Evolutionary conservation across 2,797 vertebrate species (phyloP), one percentile per base, ranked within the genome.

Genomic region (Intellagama lesueurii): DNA sequence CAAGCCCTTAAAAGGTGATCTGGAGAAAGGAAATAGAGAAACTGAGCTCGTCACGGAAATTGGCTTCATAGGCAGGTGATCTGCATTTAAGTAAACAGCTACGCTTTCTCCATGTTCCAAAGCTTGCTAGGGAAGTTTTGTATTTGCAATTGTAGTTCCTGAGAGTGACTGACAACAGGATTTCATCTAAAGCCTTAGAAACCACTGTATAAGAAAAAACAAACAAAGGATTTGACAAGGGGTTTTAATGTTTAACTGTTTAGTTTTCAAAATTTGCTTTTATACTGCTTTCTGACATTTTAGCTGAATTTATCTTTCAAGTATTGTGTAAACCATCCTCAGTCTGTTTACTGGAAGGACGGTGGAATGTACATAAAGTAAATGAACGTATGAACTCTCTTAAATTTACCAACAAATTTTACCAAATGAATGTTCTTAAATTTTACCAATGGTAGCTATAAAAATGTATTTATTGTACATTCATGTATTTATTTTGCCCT

Each of bases 21-120:
- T 35, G 26, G 40, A 75, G 72, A 72, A 79, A 81, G 52, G 81
- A 84, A 87, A 80, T n/a, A 73, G 7, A 30, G 89, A 90, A 87
- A 72, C 49, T 30, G 69, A 73, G 14, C 47, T 56, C 49, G 35
- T 87, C 35, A 83, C 16, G 56, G 81, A 77, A 81, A 81, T 72
- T 44, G 70, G 32, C 35, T 40, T 73, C 28, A 2, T 35, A 64
- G n/a, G 1, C 1, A 66, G 32, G 49, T 69, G 44, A 49, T 40
- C 52, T 84, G 66, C 5, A 32, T 70, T 90, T 85, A 81, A 85
- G 44, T 40, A 68, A 88, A 88, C 69, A 81, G 30, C 68, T 49
- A 9, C 30, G 81, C 70, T 68, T 85, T 87, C 49, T 60, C 26
- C 14, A 17, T 66, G n/a, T 52, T 52, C n/a, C 26, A 69, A 76